Conservation (phyloP, 2,797 vertebrate species). For the Orientallactaga sibirica region DNA sequence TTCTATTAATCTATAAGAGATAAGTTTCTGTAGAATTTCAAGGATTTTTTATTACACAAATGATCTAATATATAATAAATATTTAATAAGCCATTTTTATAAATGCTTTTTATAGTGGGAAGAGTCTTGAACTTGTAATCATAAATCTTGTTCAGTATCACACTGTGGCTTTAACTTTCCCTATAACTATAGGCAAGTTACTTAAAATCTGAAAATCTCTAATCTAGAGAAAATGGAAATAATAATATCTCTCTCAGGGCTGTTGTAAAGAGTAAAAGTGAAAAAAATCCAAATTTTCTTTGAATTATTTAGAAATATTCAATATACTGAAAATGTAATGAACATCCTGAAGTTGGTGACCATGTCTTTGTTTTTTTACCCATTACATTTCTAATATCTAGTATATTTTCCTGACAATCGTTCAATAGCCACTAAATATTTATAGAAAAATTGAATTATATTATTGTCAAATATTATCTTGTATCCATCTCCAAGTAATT, state of each 20-base stretch:
- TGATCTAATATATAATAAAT: no score
- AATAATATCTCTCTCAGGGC: not conserved
- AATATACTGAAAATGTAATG: slow-evolving; percentile 8
- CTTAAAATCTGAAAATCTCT: slow-evolving; percentile 13
- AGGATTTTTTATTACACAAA: no score
- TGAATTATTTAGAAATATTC: slow-evolving; percentile 16
- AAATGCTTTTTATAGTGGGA: not conserved
- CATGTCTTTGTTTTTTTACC: slow-evolving; percentile 20
- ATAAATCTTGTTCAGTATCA: not conserved
- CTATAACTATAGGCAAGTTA: slow-evolving; percentile 2
- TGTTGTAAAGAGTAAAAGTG: not conserved
- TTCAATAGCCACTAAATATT: slow-evolving; percentile 50
- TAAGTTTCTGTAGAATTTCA: not conserved
- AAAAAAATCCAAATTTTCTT: not conserved
- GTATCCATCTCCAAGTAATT: not conserved
- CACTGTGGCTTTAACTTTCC: not conserved
- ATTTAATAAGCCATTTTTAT: not conserved
- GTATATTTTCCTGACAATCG: slow-evolving; percentile 21
- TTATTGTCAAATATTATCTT: slow-evolving; percentile 36
- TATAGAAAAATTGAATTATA: slow-evolving; percentile 41
- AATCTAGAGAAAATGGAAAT: not conserved
- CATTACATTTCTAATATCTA: not conserved
- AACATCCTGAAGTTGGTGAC: not conserved
- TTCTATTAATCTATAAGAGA: not conserved
- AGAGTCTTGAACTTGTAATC: not conserved